Conservation (phyloP, 1,140 invertebrate species). For the Diprion similis region DNA sequence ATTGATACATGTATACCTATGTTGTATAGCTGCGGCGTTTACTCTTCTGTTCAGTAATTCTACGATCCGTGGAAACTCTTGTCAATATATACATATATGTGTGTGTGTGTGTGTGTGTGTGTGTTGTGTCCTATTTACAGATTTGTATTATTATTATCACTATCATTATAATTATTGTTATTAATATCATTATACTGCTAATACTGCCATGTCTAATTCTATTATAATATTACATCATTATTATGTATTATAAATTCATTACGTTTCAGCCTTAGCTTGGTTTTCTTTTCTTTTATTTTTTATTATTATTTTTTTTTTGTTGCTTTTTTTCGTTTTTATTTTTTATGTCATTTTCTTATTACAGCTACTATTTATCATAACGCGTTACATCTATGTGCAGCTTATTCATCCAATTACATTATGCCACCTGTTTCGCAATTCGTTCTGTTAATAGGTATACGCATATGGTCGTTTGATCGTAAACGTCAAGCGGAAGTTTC, state of each 20-base stretch:
- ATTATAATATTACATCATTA: too few relatives aligned
- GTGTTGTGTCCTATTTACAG: background rate
- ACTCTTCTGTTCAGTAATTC: background rate
- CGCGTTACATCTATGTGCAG: background rate
- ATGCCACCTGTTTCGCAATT: too few relatives aligned
- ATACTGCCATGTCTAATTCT: background rate
- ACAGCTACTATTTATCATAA: conserved; percentile 5
- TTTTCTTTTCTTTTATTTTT: conserved; percentile 4
- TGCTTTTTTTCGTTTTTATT: conserved; percentile 1
- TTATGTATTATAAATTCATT: conserved; percentile 8
- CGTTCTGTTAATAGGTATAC: too few relatives aligned
- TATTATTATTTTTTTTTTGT: background rate
- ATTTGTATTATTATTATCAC: background rate
- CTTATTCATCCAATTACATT: too few relatives aligned
- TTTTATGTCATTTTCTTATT: background rate
- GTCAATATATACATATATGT: background rate
- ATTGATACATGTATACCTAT: background rate
- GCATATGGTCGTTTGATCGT: too few relatives aligned
- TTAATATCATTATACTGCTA: background rate
- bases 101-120: background rate
- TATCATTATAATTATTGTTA: too few relatives aligned
- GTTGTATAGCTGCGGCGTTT: background rate
- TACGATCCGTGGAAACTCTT: background rate
- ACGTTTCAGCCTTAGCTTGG: conserved; percentile 1
- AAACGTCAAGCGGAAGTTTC: too few relatives aligned